phyloP scores from a whole-genome alignment of 2,888 invertebrate genomes.

The Gymnosoma rotundatum region DNA sequence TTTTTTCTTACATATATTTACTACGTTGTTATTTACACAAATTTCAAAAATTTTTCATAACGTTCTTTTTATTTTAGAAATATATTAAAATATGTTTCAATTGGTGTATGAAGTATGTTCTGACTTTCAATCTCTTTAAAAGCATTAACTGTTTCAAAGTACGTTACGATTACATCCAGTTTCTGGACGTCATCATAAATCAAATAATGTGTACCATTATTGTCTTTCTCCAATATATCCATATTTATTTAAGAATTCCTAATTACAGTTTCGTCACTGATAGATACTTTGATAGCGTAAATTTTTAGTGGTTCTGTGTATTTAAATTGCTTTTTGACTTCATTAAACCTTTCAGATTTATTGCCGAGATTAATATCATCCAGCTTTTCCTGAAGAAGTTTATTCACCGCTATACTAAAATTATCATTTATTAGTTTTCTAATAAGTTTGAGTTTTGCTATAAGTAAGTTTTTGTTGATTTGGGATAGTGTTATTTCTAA shows the following conservation, averaged over 20 bases:
- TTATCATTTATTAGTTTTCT: not conserved
- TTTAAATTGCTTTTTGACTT: not conserved
- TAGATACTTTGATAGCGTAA: not conserved
- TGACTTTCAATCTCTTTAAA: not conserved
- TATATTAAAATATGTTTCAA: no score
- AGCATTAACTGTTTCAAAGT: conserved; percentile 1
- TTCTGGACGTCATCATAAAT: not conserved
- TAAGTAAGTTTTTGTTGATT: conserved; percentile 8
- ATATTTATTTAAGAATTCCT: not conserved
- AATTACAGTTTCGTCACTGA: not conserved
- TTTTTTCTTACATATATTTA: no score
- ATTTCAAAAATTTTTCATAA: not conserved
- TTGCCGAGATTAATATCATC: conserved; percentile 3
- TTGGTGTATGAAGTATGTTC: no score
- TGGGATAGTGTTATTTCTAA: no score
- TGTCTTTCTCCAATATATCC: not conserved
- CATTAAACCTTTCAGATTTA: not conserved
- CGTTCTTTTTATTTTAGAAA: no score
- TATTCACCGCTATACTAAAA: conserved; percentile 1
- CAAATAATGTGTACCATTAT: conserved; percentile 1
- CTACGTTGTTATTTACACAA: no score
- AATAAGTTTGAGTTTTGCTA: conserved; percentile 4
- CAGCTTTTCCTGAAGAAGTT: not conserved
- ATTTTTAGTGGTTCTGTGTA: not conserved
- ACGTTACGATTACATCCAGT: not conserved